These are phyloP conservation scores for Phallusia fumigata DNA, from an alignment of 23 tunicate genomes.

Conservation along the genomic window DNA sequence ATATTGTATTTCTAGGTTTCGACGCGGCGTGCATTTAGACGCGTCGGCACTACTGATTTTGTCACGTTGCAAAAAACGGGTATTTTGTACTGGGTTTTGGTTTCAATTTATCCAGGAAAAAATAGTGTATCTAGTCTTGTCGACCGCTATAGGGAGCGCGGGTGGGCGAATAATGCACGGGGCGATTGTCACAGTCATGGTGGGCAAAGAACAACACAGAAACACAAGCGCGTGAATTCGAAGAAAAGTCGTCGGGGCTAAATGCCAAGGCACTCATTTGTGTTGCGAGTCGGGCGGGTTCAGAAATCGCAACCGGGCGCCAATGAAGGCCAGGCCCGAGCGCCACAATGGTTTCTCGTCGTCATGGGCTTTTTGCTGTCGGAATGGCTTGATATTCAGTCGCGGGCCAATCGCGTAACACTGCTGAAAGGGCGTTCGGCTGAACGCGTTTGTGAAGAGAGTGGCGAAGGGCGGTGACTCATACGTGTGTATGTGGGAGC, in stretches of 20 bases:
- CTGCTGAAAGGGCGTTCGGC: neutral
- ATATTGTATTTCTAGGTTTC: too few relatives aligned
- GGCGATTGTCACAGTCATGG: conserved; percentile 10
- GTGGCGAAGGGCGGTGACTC: neutral
- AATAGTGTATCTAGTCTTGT: neutral
- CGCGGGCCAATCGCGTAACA: neutral
- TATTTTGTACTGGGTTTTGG: neutral
- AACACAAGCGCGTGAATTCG: conserved; percentile 1
- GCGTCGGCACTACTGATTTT: neutral
- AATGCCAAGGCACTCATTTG: neutral
- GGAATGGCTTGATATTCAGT: neutral
- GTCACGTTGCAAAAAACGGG: conserved; percentile 2
- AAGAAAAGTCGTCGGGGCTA: neutral
- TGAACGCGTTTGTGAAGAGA: neutral
- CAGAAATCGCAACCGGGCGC: neutral
- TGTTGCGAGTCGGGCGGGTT: neutral
- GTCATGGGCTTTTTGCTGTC: neutral
- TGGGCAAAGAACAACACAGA: neutral
- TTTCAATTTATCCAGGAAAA: neutral
- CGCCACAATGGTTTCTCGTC: neutral
- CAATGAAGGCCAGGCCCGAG: neutral
- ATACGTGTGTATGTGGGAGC: neutral
- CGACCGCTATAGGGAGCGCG: neutral
- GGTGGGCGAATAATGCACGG: neutral
- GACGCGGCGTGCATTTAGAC: too few relatives aligned